Percentiles rank a stretch among this genome's conserved stretches.
Evolutionary conservation across 2,797 vertebrate species (phyloP).

Genomic region (Pipistrellus nathusii): DNA sequence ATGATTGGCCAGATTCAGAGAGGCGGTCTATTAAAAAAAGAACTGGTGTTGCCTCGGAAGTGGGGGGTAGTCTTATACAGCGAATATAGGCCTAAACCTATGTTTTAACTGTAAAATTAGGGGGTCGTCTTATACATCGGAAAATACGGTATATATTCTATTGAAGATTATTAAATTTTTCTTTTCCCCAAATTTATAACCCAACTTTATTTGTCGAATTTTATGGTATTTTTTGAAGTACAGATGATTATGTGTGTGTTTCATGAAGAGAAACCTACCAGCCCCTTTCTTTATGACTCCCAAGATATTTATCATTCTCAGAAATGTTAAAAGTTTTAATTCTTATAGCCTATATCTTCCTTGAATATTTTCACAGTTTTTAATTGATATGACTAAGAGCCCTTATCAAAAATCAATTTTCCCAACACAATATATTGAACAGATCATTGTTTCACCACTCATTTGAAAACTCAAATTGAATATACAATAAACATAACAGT

Average conservation of each 20-base stretch:
- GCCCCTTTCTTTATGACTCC: not conserved
- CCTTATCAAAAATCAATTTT: not conserved
- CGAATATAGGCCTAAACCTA: too few species aligned
- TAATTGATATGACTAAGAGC: not conserved
- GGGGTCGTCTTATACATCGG: too few species aligned
- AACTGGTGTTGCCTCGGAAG: too few species aligned
- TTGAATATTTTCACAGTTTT: not conserved
- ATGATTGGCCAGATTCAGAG: too few species aligned
- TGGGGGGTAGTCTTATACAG: too few species aligned
- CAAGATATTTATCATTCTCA: not conserved
- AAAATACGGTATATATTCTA: not conserved
- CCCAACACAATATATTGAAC: not conserved
- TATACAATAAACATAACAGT: slow-evolving; percentile 25
- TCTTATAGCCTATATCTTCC: not conserved
- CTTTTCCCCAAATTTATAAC: not conserved
- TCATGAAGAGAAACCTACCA: not conserved
- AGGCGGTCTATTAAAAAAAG: too few species aligned
- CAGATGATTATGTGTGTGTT: not conserved
- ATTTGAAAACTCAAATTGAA: slow-evolving; percentile 15
- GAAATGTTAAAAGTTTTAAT: not conserved
- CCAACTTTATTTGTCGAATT: not conserved
- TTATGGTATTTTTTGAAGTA: not conserved
- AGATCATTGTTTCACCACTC: not conserved
- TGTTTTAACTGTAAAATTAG: too few species aligned
- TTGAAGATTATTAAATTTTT: not conserved